A percentile compares a stretch with the other conserved stretches of the same genome.
Conservation (phyloP, 1,140 invertebrate species). For the Drosophila pachea region DNA sequence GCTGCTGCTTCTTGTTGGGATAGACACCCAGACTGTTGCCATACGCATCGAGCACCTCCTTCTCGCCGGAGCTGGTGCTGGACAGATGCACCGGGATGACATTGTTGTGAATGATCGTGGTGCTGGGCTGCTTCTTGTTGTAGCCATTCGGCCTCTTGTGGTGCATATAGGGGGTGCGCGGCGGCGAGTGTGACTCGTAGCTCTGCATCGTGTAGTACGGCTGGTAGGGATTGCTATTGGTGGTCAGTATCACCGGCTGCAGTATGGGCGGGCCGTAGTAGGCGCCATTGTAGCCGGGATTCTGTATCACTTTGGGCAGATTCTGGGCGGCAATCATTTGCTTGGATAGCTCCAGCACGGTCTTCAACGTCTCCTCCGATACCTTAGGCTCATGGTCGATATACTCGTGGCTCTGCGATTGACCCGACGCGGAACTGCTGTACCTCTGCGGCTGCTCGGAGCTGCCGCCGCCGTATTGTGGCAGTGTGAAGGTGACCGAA, state of each 20-base stretch:
- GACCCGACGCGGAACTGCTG: neutral
- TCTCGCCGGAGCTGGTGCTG: constrained; percentile 65
- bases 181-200: constrained; percentile 20
- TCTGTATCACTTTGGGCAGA: constrained; percentile 69
- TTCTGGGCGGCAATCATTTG: constrained; percentile 77
- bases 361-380: constrained; percentile 77
- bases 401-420: constrained; percentile 51
- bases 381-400: constrained; percentile 66
- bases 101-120: constrained; percentile 78
- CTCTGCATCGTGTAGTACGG: constrained; percentile 38
- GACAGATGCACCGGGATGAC: constrained; percentile 70
- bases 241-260: constrained; percentile 60
- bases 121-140: constrained; percentile 55
- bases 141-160: constrained; percentile 35
- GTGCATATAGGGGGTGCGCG: constrained; percentile 38
- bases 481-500: constrained; percentile 71
- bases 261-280: constrained; percentile 67
- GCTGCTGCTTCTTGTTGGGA: constrained; percentile 26
- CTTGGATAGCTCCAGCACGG: constrained; percentile 75
- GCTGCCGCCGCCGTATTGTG: constrained; percentile 40
- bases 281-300: constrained; percentile 48
- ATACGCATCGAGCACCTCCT: constrained; percentile 66
- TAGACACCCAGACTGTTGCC: constrained; percentile 68
- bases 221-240: constrained; percentile 61
- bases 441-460: constrained; percentile 27